phyloP scores from a whole-genome alignment of 2,113 vertebrate genomes.

The Chelonoidis abingdonii region DNA sequence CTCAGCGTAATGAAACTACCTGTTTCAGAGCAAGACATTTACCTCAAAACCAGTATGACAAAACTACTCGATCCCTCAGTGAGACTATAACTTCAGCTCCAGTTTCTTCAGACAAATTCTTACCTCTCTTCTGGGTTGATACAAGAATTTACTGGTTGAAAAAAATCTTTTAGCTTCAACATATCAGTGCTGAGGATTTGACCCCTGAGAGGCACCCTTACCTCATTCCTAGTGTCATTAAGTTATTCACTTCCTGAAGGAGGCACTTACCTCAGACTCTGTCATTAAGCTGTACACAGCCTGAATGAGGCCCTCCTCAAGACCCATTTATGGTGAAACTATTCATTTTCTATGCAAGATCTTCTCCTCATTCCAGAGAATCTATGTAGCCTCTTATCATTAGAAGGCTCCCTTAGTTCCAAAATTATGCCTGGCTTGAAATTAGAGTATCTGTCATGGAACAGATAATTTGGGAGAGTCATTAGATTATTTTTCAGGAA shows the following conservation, averaged over 20 bases:
- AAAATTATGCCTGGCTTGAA: not conserved
- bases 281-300: not conserved
- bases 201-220: not conserved
- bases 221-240: not conserved
- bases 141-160: not conserved
- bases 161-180: not conserved
- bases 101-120: not conserved
- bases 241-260: not conserved
- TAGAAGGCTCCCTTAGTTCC: not conserved
- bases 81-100: not conserved
- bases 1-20: not conserved
- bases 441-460: not conserved
- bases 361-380: not conserved
- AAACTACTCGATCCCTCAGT: not conserved
- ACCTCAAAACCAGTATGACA: rapidly evolving
- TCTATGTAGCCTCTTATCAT: not conserved
- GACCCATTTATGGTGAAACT: not conserved
- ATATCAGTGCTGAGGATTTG: not conserved
- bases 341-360: not conserved
- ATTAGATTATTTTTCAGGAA: not conserved
- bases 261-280: not conserved
- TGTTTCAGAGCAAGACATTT: not conserved
- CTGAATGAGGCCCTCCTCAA: not conserved
- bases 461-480: not conserved
- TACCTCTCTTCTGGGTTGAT: not conserved